Conservation (phyloP, 1,140 invertebrate species). For the Triops longicaudatus region DNA sequence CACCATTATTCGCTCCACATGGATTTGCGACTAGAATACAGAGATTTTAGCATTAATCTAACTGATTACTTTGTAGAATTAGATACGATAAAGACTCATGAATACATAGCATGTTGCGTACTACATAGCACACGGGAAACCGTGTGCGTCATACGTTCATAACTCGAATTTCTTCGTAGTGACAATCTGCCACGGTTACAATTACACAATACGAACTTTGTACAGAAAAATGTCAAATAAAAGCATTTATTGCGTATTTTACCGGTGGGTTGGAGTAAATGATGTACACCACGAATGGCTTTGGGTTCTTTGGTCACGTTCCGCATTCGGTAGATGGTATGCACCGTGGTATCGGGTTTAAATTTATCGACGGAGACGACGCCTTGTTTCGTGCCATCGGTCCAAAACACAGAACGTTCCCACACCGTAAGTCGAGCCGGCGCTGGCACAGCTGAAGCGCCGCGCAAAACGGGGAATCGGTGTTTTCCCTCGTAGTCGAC, state of each 20-base stretch:
- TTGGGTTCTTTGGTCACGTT: conserved; percentile 67
- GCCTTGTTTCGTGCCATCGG: conserved; percentile 89
- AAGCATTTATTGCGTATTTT: not conserved
- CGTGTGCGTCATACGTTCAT: no score
- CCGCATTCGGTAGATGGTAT: conserved; percentile 67
- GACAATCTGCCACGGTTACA: no score
- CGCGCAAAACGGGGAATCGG: conserved; percentile 65
- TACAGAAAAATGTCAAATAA: no score
- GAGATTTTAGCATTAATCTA: conserved; percentile 24
- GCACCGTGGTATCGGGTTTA: conserved; percentile 57
- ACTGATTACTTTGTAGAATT: not conserved
- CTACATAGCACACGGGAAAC: no score
- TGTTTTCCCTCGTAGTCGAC: conserved; percentile 86
- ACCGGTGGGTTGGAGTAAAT: conserved; percentile 58
- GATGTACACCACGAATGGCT: conserved; percentile 71
- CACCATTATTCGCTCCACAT: conserved; percentile 79
- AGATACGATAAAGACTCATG: no score
- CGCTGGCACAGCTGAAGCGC: conserved; percentile 67
- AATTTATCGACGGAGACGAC: conserved; percentile 87
- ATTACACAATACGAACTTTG: no score
- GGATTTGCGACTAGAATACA: conserved; percentile 60
- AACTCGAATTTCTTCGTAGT: no score
- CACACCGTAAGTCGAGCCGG: conserved; percentile 76
- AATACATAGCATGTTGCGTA: no score
- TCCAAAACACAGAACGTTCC: conserved; percentile 89